Percentiles rank a stretch among this genome's conserved stretches.
These are phyloP conservation scores for Eupeodes luniger DNA, from an alignment of 2,888 invertebrate species.

Conservation along the genomic window DNA sequence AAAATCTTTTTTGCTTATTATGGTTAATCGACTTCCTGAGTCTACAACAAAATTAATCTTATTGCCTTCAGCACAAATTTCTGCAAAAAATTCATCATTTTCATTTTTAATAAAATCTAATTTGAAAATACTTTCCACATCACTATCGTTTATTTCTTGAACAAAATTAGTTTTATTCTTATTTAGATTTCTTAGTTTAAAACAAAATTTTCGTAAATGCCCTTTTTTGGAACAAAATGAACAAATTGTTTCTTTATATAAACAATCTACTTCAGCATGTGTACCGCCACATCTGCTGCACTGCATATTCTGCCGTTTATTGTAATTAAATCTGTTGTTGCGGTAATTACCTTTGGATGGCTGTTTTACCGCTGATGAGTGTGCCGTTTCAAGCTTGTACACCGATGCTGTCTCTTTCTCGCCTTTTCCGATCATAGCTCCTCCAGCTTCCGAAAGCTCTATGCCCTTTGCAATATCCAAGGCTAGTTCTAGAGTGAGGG, in stretches of 20 bases:
- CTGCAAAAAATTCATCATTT: no score
- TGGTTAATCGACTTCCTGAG: slow-evolving; percentile 9
- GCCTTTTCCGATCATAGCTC: neutral
- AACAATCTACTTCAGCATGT: slow-evolving; percentile 15
- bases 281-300: slow-evolving; percentile 10
- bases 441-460: slow-evolving; percentile 7
- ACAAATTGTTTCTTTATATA: slow-evolving; percentile 14
- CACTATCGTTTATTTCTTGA: slow-evolving; percentile 11
- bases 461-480: slow-evolving; percentile 60
- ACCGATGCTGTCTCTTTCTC: neutral
- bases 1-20: slow-evolving; percentile 4
- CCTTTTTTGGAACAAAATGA: slow-evolving; percentile 53
- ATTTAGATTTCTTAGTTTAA: slow-evolving; percentile 10
- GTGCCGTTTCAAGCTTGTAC: neutral
- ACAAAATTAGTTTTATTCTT: slow-evolving; percentile 16
- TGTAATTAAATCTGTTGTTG: neutral
- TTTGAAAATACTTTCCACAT: slow-evolving; percentile 21
- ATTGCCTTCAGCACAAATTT: neutral
- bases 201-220: slow-evolving; percentile 72
- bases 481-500: slow-evolving; percentile 73
- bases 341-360: slow-evolving; percentile 4
- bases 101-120: neutral
- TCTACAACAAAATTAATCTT: slow-evolving; percentile 16
- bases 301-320: neutral
- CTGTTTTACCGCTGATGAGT: neutral